A percentile compares a stretch with the other conserved stretches of the same genome.
phyloP scores from a whole-genome alignment of 2,888 invertebrate genomes.

The Rhamnusium bicolor region DNA sequence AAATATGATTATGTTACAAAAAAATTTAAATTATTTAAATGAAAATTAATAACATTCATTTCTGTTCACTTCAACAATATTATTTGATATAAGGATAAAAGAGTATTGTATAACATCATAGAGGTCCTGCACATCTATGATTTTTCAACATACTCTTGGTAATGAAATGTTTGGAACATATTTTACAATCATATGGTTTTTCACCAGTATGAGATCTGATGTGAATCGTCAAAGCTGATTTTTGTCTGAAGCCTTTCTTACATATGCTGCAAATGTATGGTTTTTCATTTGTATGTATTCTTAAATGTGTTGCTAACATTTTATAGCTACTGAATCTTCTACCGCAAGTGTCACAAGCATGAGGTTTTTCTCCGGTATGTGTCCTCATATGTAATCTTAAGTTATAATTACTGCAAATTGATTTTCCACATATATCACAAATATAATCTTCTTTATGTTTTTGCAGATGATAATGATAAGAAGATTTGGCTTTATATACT shows the following conservation, averaged over 20 bases:
- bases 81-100: neutral
- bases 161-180: constrained; percentile 73
- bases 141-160: constrained; percentile 67
- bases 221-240: constrained; percentile 62
- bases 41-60: too few species aligned
- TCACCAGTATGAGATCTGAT: constrained; percentile 74
- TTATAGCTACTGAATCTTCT: constrained; percentile 50
- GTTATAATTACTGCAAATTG: constrained; percentile 43
- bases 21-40: too few species aligned
- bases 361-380: constrained; percentile 51
- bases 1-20: too few species aligned
- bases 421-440: constrained; percentile 59
- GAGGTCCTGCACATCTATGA: neutral
- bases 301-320: constrained; percentile 51
- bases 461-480: constrained; percentile 53
- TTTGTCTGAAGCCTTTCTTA: constrained; percentile 44
- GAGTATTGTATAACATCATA: neutral
- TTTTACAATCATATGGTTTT: constrained; percentile 64
- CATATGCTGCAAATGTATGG: constrained; percentile 44
- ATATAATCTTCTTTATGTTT: constrained; percentile 49
- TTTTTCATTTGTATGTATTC: constrained; percentile 34
- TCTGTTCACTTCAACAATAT: neutral
- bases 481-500: constrained; percentile 41
- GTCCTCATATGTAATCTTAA: constrained; percentile 58
- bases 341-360: constrained; percentile 50